A percentile compares a stretch with the other conserved stretches of the same genome.
Conservation (phyloP, 2,888 invertebrate species). For the Oligia fasciuncula region DNA sequence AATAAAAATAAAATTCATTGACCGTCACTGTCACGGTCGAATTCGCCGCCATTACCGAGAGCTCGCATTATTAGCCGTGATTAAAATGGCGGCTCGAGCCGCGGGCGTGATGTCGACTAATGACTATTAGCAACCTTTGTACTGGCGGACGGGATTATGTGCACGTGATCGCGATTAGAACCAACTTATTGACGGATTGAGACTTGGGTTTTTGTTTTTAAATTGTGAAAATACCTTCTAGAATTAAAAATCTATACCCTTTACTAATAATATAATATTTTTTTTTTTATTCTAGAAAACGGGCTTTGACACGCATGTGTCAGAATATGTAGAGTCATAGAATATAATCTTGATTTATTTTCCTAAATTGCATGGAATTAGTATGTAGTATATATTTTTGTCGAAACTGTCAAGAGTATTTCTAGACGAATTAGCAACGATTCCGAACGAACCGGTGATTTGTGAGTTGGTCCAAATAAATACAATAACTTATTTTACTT, state of each 20-base stretch:
- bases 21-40: constrained; percentile 50
- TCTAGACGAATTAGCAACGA: too few species aligned
- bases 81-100: constrained; percentile 74
- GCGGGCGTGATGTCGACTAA: constrained; percentile 78
- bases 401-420: too few species aligned
- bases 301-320: too few species aligned
- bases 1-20: constrained; percentile 55
- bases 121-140: constrained; percentile 75
- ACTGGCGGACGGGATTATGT: constrained; percentile 60
- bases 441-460: too few species aligned
- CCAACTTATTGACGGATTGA: constrained; percentile 56
- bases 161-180: constrained; percentile 66
- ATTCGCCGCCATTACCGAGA: constrained; percentile 50
- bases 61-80: constrained; percentile 73
- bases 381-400: too few species aligned
- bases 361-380: too few species aligned
- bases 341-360: too few species aligned
- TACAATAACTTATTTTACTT: too few species aligned
- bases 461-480: too few species aligned
- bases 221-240: not conserved
- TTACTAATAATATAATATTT: too few species aligned
- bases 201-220: constrained; percentile 22
- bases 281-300: too few species aligned
- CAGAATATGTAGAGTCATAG: too few species aligned
- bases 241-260: not conserved